Base-by-base conservation (phyloP, 2,113 vertebrate genomes). In the Calidris pugnax region DNA sequence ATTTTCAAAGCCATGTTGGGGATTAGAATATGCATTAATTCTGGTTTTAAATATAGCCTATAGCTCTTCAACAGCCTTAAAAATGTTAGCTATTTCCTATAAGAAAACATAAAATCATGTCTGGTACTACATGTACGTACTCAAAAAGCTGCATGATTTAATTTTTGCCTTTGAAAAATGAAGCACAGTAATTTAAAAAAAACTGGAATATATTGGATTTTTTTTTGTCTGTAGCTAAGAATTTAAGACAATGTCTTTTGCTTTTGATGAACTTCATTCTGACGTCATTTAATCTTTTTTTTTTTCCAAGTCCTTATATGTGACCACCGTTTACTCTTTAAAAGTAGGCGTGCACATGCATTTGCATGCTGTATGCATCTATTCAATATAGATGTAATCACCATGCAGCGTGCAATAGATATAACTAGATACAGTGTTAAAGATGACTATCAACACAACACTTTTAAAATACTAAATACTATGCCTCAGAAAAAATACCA, bases 11-110 rank as follows among this genome's bases (percentile, higher is more conserved):
- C 15, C 35, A 59, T 32, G 14, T 30, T 81, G 51, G 27, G 33
- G 15, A 88, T 79, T 93, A 85, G 20, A 41, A 89, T 72, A 93
- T 78, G 7, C 60, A 84, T 92, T 88, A 93, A 86, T 88, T 84
- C 72, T 74, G 8, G 17, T 84, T 90, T 91, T 93, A 78, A 93
- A 93, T 60, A 64, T 68, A 86, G 77, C 64, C 60, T 67, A 79
- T 41, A 89, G 69, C 45, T 84, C 41, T 84, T 86, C 53, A 82
- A 37, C 17, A 76, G 28, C 41, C 63, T 89, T 71, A 71, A 93
- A 93, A 93, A 59, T 10, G 2, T 39, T 73, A 64, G 22, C 32
- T 90, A 9, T 50, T 90, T 81, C 87, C 48, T 63, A 30, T 16
- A 55, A 56, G 21, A 77, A 68, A 72, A 67, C 26, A 90, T 10